Evolutionary conservation across 2,797 vertebrate species (phyloP).

Genomic region (Gadopsis bispinosus): DNA sequence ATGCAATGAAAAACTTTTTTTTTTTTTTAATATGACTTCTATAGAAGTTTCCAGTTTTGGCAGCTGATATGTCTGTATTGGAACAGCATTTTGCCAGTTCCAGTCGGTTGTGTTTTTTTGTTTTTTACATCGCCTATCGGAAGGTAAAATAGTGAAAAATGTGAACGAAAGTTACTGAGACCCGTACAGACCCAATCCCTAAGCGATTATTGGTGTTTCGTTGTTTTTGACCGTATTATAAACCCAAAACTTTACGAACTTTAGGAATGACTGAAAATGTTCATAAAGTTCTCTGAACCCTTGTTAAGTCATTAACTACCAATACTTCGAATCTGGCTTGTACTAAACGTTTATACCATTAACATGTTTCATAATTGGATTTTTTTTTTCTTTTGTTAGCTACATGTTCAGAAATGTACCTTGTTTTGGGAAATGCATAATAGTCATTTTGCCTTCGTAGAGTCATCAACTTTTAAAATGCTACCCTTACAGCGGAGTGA

Average conservation of each 20-base stretch:
- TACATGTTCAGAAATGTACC: not conserved
- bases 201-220: not conserved
- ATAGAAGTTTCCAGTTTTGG: not conserved
- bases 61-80: not conserved
- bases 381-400: not conserved
- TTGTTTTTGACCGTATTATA: not conserved
- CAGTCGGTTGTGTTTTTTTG: not conserved
- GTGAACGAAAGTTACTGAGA: not conserved
- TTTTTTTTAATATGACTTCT: not conserved
- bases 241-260: not conserved
- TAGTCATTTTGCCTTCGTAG: not conserved
- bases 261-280: not conserved
- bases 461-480: not conserved
- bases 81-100: not conserved
- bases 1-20: not conserved
- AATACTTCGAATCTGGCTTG: not conserved
- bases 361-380: not conserved
- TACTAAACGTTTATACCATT: not conserved
- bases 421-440: not conserved
- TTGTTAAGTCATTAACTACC: not conserved
- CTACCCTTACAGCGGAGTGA: not conserved
- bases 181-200: not conserved
- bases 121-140: not conserved
- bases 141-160: not conserved
- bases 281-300: not conserved